Base-by-base conservation (phyloP, 1,140 invertebrate species). In the Camponotus vicinus region DNA sequence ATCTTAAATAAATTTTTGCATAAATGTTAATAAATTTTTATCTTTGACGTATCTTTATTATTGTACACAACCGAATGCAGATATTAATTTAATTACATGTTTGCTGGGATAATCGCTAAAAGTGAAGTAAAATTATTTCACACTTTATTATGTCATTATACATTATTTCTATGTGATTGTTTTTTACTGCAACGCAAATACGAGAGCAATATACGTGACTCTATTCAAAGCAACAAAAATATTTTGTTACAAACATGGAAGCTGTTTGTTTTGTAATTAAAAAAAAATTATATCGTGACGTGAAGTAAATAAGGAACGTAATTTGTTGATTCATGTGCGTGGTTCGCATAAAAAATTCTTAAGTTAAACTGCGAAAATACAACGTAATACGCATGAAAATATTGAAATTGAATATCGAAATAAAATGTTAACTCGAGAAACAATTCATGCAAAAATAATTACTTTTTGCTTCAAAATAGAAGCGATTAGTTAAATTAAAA, bases 351-450 rank as follows among this genome's bases (percentile, higher is more conserved):
- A 57, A 59, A 82, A 71, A 59, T 3, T 18, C 1, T n/a, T 9
- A 42, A 75, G 45, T 71, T 82, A 71, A 71, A 73, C n/a, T 21
- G 40, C 18, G 9, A 59, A 59, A 59, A 70, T 59, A 57, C 71
- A 71, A 79, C n/a, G 5, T 59, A 57, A 18, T 27, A 27, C 9
- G 13, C 49, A 42, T 9, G 1, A 34, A 45, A 42, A 59, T 34
- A 15, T 59, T 80, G 15, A 15, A 70, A 42, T 42, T 9, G n/a
- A 45, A 71, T 9, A 82, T n/a, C 27, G 37, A 82, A 57, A 70
- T 71, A 70, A 82, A 1, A 27, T 45, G 27, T 9, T 40, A 40
- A 67, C 1, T 2, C 2, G 1, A 2, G 32, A 6, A 3, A 49
- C 3, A 13, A 4, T 67, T 37, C 4, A 9, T 3, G 32, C 45